phyloP scores from a whole-genome alignment of 2,797 vertebrate genomes.

The Characodon lateralis region DNA sequence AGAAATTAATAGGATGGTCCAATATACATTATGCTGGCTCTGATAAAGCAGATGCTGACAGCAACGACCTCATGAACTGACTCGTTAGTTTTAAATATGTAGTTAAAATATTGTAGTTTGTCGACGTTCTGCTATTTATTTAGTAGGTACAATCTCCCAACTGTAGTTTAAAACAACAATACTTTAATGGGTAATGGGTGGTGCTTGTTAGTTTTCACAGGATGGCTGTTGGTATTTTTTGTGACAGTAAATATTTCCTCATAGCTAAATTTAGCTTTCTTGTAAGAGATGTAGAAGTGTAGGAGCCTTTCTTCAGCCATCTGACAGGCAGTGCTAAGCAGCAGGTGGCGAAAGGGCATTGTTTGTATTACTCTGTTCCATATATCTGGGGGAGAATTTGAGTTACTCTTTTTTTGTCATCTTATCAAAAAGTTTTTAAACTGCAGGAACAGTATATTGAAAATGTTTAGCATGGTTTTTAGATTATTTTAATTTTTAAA shows the following conservation, averaged over 20 bases:
- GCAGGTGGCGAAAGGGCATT: background rate
- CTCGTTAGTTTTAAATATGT: too few species aligned
- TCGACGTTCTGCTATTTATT: background rate
- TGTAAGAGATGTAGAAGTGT: background rate
- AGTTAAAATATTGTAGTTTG: background rate
- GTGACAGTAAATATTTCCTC: background rate
- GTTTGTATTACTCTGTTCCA: background rate
- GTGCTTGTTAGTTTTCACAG: too few species aligned
- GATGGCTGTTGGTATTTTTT: background rate
- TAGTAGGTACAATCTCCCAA: background rate
- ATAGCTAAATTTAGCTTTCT: background rate
- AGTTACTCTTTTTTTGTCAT: background rate
- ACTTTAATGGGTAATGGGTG: too few species aligned
- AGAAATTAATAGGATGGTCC: background rate
- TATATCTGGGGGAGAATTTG: background rate
- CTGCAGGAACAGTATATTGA: background rate
- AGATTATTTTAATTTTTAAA: too few species aligned
- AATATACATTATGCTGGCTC: background rate
- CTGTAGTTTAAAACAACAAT: background rate
- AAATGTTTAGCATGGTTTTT: too few species aligned
- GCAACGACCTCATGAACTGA: too few species aligned
- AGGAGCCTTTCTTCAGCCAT: too few species aligned
- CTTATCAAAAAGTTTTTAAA: background rate
- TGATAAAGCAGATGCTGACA: background rate
- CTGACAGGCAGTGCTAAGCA: background rate